Evolutionary conservation across 2,888 invertebrate genomes (phyloP).

Genomic region (Thelaira solivaga): DNA sequence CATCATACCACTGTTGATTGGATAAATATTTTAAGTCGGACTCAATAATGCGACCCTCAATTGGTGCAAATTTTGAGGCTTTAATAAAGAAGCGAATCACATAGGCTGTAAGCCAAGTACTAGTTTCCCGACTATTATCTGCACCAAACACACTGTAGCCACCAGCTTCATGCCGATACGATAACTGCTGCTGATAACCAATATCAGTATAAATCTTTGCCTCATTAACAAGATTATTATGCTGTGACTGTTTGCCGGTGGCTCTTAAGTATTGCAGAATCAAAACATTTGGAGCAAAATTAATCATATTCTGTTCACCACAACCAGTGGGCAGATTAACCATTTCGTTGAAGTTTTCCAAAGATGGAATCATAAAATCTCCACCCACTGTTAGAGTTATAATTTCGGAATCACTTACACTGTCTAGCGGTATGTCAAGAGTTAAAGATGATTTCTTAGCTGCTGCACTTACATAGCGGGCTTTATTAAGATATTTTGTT

Average conservation of each 20-base stretch:
- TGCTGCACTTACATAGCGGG: background rate
- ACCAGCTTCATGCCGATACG: slow-evolving; percentile 83
- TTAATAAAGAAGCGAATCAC: slow-evolving; percentile 87
- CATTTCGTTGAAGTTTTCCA: slow-evolving; percentile 80
- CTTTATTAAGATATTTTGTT: slow-evolving; percentile 74
- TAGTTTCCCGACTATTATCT: slow-evolving; percentile 80
- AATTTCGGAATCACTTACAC: slow-evolving; percentile 79
- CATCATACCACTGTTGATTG: slow-evolving; percentile 79
- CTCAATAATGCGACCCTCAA: slow-evolving; percentile 83
- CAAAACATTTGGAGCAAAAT: slow-evolving; percentile 82
- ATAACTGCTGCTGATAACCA: slow-evolving; percentile 87
- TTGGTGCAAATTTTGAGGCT: slow-evolving; percentile 81
- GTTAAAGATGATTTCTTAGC: background rate
- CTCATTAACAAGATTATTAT: slow-evolving; percentile 71
- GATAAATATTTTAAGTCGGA: slow-evolving; percentile 85
- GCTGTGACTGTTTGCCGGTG: background rate
- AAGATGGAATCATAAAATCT: slow-evolving; percentile 78
- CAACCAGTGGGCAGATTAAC: slow-evolving; percentile 82
- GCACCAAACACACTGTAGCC: slow-evolving; percentile 87
- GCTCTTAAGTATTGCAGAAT: slow-evolving; percentile 81
- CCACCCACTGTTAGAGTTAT: slow-evolving; percentile 78
- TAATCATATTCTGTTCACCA: slow-evolving; percentile 84
- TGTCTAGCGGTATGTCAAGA: slow-evolving; percentile 81
- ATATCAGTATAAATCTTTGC: slow-evolving; percentile 72
- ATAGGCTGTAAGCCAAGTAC: slow-evolving; percentile 90